Evolutionary conservation across 2,113 vertebrate genomes (phyloP), one percentile per base, ranked within the genome.

Genomic region (Colaptes auratus): DNA sequence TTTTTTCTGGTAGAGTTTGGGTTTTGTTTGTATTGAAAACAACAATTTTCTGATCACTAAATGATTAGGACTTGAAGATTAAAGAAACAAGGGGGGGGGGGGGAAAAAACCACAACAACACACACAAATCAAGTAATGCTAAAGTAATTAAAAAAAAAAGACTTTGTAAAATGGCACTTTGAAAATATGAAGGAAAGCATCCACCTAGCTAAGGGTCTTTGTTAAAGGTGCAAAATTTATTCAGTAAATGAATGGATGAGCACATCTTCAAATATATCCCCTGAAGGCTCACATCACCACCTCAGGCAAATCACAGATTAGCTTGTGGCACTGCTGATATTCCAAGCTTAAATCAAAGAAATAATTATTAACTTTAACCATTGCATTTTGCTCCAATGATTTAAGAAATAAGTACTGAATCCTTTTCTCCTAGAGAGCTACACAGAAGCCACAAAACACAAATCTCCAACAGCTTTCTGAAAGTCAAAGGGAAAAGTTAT

Each of bases 271-370:
- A 88, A 92, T 52, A 59, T 5, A 88, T 71, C 42, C 50, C 85
- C 46, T 31, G 48, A 86, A 91, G 52, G 4, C 31, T 88, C 76
- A 71, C 39, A 87, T 2, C 31, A 86, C 6, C 42, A 74, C 90
- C 90, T 83, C 52, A 74, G 76, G 85, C 64, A 93, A 95, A 94
- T 74, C 23, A 96, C 27, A 67, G 65, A 92, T 63, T 53, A 91
- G 55, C 24, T 42, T 36, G 18, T 82, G 59, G 82, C 64, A 86
- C 48, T 74, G 19, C 31, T 77, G 78, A 92, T 53, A 74, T 36
- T 88, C 71, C 28, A 82, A 89, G 28, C 36, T 80, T 78, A 86
- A 89, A 96, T 35, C 36, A 74, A 76, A 73, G 71, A 89, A 92
- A 56, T 58, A 89, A 64, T 82, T 86, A 70, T 67, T 92, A 95